Conservation (phyloP, 1,140 invertebrate genomes). For the Camponotus vicinus region DNA sequence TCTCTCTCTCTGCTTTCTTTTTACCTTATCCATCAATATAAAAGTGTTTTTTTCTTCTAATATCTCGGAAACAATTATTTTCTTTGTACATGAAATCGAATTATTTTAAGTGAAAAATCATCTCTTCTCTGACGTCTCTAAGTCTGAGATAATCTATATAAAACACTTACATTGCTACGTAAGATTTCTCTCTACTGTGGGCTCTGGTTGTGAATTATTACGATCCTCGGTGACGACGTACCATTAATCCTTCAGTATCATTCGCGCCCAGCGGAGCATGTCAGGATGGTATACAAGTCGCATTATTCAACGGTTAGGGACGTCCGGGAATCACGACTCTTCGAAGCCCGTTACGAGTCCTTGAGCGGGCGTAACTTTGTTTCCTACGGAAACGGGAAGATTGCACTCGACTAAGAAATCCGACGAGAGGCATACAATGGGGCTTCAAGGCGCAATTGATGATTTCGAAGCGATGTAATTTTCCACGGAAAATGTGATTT, state of each 20-base stretch:
- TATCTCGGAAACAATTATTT: not conserved
- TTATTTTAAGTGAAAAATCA: not conserved
- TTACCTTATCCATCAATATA: not conserved
- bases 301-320: slow-evolving; percentile 26
- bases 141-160: too few relatives aligned
- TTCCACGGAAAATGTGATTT: not conserved
- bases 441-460: slow-evolving; percentile 35
- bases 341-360: slow-evolving; percentile 18
- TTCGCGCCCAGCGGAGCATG: not conserved
- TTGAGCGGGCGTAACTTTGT: slow-evolving; percentile 32
- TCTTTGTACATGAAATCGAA: not conserved
- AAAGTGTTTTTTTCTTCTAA: not conserved
- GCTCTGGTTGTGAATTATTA: slow-evolving; percentile 37
- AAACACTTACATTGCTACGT: not conserved
- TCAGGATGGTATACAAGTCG: slow-evolving; percentile 10
- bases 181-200: not conserved
- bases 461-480: slow-evolving; percentile 34
- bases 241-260: slow-evolving; percentile 55
- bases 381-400: slow-evolving; percentile 40
- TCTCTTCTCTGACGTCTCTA: not conserved
- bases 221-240: not conserved
- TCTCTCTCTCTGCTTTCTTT: not conserved
- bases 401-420: slow-evolving; percentile 41
- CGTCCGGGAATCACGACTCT: slow-evolving; percentile 13
- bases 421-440: slow-evolving; percentile 28